Evolutionary conservation across 2,113 vertebrate species (phyloP).

Genomic region (Caracal caracal): DNA sequence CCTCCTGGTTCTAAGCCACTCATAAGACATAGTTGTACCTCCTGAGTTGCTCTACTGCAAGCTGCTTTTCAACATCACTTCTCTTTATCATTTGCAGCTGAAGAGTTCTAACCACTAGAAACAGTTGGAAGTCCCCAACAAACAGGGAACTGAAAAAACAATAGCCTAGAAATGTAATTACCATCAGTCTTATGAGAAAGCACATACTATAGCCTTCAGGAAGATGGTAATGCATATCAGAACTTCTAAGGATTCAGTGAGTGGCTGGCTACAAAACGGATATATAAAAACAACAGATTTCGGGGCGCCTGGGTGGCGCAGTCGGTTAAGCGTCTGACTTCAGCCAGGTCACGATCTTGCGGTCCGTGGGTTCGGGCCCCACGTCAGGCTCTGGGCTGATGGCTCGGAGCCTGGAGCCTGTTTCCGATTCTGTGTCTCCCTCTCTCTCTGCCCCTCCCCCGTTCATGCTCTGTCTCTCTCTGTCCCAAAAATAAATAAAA

Average conservation of each 20-base stretch:
- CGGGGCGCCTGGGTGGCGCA: no score
- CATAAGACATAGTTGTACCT: background rate
- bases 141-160: background rate
- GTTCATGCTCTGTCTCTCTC: no score
- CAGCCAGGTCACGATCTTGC: no score
- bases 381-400: no score
- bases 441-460: no score
- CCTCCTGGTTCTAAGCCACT: background rate
- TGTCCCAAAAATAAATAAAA: no score
- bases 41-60: background rate
- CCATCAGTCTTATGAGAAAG: background rate
- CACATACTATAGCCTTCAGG: background rate
- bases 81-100: background rate
- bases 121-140: background rate
- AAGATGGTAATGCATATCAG: background rate
- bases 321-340: no score
- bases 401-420: no score
- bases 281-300: background rate
- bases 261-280: background rate
- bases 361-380: no score
- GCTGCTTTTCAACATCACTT: background rate
- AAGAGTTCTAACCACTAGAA: slow-evolving; percentile 1
- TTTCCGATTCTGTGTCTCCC: no score
- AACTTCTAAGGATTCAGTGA: background rate
- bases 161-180: background rate